Evolutionary conservation across 53 echinoderm and acorn worm genomes (phyloP).

Genomic region (Henricia sp.): DNA sequence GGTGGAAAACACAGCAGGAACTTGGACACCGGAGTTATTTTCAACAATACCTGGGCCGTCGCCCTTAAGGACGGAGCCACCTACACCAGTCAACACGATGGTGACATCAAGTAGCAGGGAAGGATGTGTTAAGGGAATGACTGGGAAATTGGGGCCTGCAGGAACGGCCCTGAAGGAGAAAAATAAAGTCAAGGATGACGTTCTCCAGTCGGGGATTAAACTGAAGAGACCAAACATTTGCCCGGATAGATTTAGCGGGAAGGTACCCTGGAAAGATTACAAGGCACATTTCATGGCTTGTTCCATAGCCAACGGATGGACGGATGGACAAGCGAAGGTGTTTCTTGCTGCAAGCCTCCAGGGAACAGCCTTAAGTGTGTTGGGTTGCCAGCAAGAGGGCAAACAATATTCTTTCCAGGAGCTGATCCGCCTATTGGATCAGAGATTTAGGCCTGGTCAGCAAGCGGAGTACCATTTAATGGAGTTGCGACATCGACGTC

Average conservation of each 20-base stretch:
- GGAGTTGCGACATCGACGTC: not conserved
- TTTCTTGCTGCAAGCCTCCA: constrained; percentile 58
- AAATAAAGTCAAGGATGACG: not conserved
- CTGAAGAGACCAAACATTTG: constrained; percentile 36
- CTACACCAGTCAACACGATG: not conserved
- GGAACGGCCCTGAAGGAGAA: not conserved
- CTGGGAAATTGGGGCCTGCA: not conserved
- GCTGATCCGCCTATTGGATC: constrained; percentile 19
- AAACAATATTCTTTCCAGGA: constrained; percentile 10
- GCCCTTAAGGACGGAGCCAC: not conserved
- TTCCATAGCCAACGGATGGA: constrained; percentile 44
- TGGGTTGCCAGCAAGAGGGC: not conserved
- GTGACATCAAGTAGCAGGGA: not conserved
- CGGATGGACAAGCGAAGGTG: constrained; percentile 36
- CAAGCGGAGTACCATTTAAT: constrained; percentile 14
- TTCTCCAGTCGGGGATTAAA: not conserved
- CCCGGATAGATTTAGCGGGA: constrained; percentile 53
- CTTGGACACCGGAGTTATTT: not conserved
- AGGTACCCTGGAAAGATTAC: constrained; percentile 55
- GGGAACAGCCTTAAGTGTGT: constrained; percentile 40
- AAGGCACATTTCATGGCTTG: constrained; percentile 59
- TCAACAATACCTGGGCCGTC: not conserved
- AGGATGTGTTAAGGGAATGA: not conserved
- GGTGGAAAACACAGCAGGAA: not conserved
- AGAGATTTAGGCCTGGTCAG: constrained; percentile 13